Conservation (phyloP, 92 coral and sea anemone species). For the Porites divaricata region DNA sequence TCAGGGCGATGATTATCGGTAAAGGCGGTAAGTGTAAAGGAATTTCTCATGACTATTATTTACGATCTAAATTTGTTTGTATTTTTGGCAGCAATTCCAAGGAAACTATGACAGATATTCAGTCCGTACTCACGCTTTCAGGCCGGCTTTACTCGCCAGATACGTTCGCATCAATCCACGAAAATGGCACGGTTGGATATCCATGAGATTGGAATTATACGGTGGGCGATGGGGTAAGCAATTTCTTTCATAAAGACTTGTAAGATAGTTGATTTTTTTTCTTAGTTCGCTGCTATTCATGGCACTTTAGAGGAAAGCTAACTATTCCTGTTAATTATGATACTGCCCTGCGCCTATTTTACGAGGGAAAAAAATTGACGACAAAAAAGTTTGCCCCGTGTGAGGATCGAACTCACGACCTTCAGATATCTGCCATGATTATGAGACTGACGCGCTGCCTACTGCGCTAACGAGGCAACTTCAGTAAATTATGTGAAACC, state of each 20-base stretch:
- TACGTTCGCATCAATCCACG: constrained; percentile 78
- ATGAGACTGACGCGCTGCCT: constrained; percentile 73
- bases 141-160: constrained; percentile 71
- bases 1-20: too few species aligned
- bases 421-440: constrained; percentile 67
- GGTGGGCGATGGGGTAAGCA: constrained; percentile 77
- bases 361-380: too few species aligned
- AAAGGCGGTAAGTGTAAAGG: too few species aligned
- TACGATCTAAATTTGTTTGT: too few species aligned
- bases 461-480: constrained; percentile 66
- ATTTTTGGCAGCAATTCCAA: constrained; percentile 63
- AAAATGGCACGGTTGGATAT: constrained; percentile 68
- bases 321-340: too few species aligned
- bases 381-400: constrained; percentile 66
- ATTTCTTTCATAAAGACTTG: not conserved
- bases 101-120: constrained; percentile 80
- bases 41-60: not conserved
- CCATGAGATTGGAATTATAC: constrained; percentile 82
- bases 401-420: constrained; percentile 93
- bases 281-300: too few species aligned
- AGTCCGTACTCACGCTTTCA: constrained; percentile 64
- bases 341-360: too few species aligned
- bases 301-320: too few species aligned
- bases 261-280: not conserved
- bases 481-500: not conserved